Evolutionary conservation across 2,888 invertebrate genomes (phyloP).

Genomic region (Aphodius granarius): DNA sequence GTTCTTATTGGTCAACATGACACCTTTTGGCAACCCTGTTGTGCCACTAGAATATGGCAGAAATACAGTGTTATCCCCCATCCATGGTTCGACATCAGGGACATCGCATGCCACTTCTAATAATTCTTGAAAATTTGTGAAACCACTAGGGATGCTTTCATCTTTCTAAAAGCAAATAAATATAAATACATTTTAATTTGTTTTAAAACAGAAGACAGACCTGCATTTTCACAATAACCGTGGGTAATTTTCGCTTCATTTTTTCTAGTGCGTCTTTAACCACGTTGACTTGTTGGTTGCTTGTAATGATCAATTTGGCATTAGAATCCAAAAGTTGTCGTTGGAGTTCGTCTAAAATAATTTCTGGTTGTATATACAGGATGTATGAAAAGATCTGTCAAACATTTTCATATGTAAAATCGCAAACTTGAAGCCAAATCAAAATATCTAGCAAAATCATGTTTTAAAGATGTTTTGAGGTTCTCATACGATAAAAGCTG

Average conservation of each 20-base stretch:
- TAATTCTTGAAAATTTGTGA: conserved; percentile 64
- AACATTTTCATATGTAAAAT: too few species aligned
- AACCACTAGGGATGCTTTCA: conserved; percentile 58
- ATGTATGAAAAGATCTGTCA: too few species aligned
- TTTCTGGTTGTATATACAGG: too few species aligned
- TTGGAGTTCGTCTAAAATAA: conserved; percentile 69
- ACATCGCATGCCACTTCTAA: conserved; percentile 56
- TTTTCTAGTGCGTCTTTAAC: conserved; percentile 22
- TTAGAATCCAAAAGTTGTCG: conserved; percentile 64
- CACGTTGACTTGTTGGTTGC: conserved; percentile 55
- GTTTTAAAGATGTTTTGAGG: too few species aligned
- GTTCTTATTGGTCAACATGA: conserved; percentile 65
- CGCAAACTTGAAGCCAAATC: too few species aligned
- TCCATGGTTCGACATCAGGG: conserved; percentile 56
- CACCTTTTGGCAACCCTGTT: conserved; percentile 80
- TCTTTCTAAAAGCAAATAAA: conserved; percentile 42
- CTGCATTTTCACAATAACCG: conserved; percentile 59
- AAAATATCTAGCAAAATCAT: too few species aligned
- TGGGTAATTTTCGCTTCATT: conserved; percentile 48
- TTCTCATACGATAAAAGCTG: not conserved
- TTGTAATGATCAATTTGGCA: conserved; percentile 66
- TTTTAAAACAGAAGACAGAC: conserved; percentile 1
- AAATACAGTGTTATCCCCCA: conserved; percentile 64
- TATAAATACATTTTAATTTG: not conserved
- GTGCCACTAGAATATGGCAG: conserved; percentile 87